Evolutionary conservation across 2,888 invertebrate genomes (phyloP).

Genomic region (Pegoplata infirma): DNA sequence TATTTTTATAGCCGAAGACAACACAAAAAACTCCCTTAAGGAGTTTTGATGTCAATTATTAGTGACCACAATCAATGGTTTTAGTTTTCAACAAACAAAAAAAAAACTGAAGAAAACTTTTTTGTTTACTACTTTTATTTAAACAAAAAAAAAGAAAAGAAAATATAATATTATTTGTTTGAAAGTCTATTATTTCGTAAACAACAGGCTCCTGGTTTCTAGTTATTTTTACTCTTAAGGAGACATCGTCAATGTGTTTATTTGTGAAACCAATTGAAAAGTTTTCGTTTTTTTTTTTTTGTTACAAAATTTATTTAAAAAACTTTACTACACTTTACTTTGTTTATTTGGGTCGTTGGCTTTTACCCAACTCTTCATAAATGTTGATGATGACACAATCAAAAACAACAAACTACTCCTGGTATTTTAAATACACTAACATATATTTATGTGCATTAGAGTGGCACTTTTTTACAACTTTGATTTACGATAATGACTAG

Average conservation of each 20-base stretch:
- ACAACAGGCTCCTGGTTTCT: slow-evolving; percentile 4
- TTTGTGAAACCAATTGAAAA: slow-evolving; percentile 64
- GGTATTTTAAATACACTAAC: background rate
- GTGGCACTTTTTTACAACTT: no score
- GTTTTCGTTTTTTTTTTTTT: slow-evolving; percentile 45
- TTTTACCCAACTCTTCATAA: background rate
- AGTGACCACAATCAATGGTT: slow-evolving; percentile 50
- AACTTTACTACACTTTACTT: slow-evolving; percentile 6
- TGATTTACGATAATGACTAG: no score
- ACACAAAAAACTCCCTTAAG: slow-evolving; percentile 46
- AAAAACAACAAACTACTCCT: background rate
- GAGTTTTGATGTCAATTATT: slow-evolving; percentile 47
- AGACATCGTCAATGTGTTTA: slow-evolving; percentile 57
- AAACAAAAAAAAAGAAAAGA: no score
- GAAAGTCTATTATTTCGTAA: slow-evolving; percentile 28
- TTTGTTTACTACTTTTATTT: slow-evolving; percentile 21
- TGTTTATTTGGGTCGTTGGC: slow-evolving; percentile 20
- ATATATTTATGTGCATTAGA: slow-evolving; percentile 11
- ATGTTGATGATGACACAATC: slow-evolving; percentile 12
- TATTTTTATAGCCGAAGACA: background rate
- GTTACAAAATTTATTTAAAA: background rate
- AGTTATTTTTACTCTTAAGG: background rate
- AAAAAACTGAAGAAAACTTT: slow-evolving; percentile 29
- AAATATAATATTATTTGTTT: slow-evolving; percentile 38
- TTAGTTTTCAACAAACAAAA: background rate